A percentile compares a stretch with the other conserved stretches of the same genome.
Conservation (phyloP, 2,113 vertebrate species). For the Aramus guarauna region DNA sequence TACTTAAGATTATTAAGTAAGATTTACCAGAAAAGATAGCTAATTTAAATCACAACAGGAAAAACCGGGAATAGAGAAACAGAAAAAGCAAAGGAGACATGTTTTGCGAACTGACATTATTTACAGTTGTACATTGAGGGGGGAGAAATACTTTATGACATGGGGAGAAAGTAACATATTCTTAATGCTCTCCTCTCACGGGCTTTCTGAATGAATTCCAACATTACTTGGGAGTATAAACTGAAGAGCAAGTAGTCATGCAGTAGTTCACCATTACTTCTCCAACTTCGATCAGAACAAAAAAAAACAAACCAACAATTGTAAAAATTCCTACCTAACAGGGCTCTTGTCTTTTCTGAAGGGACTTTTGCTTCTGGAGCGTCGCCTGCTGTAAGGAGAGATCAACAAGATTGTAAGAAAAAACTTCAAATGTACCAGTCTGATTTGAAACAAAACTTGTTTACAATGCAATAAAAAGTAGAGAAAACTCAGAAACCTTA, state of each 20-base stretch:
- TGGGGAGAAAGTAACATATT: not conserved
- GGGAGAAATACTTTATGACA: not conserved
- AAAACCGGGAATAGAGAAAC: not conserved
- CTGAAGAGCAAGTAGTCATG: not conserved
- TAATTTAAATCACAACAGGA: not conserved
- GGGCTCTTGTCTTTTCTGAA: constrained; percentile 95
- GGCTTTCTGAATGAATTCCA: not conserved
- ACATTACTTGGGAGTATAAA: not conserved
- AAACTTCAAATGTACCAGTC: not conserved
- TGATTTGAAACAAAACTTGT: constrained; percentile 40
- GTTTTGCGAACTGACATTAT: not conserved
- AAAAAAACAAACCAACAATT: not conserved
- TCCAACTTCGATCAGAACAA: not conserved
- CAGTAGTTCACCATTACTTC: not conserved
- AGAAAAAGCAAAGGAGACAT: not conserved
- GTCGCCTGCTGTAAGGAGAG: constrained; percentile 77
- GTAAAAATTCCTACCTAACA: constrained; percentile 77
- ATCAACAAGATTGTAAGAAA: constrained; percentile 17
- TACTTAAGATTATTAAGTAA: not conserved
- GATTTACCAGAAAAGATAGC: not conserved
- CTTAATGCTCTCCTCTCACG: not conserved
- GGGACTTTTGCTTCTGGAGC: constrained; percentile 90
- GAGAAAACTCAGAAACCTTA: constrained; percentile 80
- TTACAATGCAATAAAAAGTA: constrained; percentile 28
- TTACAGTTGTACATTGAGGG: not conserved